phyloP scores from a whole-genome alignment of 1,140 invertebrate genomes.

The Papilio polyxenes region DNA sequence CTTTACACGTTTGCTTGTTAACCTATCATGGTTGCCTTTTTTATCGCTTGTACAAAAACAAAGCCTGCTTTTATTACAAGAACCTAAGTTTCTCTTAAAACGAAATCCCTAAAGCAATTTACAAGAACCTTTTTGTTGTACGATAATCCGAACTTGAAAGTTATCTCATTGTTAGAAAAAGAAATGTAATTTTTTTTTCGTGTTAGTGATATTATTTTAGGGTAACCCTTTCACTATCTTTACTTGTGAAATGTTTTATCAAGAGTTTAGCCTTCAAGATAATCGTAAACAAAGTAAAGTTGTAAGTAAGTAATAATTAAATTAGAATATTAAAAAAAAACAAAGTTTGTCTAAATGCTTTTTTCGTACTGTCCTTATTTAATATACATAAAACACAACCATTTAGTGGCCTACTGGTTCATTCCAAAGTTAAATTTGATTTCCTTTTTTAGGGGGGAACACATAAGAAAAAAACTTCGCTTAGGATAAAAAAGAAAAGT shows the following conservation, averaged over 20 bases:
- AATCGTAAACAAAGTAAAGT: background rate
- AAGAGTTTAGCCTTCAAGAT: background rate
- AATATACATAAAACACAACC: conserved; percentile 20
- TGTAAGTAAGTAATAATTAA: background rate
- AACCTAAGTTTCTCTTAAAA: background rate
- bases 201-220: background rate
- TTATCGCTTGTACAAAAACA: background rate
- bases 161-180: conserved; percentile 15
- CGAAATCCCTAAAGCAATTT: conserved; percentile 17
- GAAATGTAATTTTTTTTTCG: background rate
- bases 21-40: background rate
- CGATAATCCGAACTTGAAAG: conserved; percentile 8
- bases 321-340: too few relatives aligned
- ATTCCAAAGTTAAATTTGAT: conserved; percentile 10
- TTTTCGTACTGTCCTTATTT: background rate
- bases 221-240: background rate
- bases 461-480: background rate
- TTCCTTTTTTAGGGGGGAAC: background rate
- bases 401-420: background rate
- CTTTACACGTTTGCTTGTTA: background rate
- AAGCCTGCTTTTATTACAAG: background rate
- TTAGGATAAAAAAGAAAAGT: background rate
- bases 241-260: background rate
- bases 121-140: conserved; percentile 11
- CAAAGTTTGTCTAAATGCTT: background rate